These are phyloP conservation scores for Loriculus beryllinus DNA, from an alignment of 2,797 vertebrate genomes.

Conservation along the genomic window DNA sequence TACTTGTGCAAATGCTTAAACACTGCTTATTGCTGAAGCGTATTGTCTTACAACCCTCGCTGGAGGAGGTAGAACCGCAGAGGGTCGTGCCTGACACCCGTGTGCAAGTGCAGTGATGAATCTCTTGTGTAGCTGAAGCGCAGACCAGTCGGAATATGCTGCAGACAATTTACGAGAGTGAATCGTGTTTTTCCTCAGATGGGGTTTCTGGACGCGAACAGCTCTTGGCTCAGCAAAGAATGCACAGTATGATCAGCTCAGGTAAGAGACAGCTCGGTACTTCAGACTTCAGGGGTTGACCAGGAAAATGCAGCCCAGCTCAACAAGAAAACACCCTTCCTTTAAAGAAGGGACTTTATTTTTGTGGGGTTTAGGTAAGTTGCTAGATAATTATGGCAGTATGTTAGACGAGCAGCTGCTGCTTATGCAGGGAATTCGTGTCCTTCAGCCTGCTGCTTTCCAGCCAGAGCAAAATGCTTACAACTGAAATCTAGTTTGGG, in stretches of 20 bases:
- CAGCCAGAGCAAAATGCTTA: not conserved
- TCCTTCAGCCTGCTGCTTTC: slow-evolving; percentile 15
- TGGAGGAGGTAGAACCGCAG: slow-evolving; percentile 74
- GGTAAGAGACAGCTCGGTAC: slow-evolving; percentile 80
- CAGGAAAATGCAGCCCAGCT: not conserved
- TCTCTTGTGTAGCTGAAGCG: slow-evolving; percentile 85
- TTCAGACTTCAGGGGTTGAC: not conserved
- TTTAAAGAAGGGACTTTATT: not conserved
- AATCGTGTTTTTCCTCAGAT: slow-evolving; percentile 97
- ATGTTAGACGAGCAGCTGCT: not conserved
- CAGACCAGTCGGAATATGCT: slow-evolving; percentile 95
- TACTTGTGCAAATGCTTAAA: slow-evolving; percentile 34
- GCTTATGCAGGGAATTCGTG: not conserved
- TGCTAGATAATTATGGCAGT: not conserved
- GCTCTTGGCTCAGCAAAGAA: slow-evolving; percentile 86
- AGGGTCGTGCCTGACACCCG: slow-evolving; percentile 64
- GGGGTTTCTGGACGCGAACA: slow-evolving; percentile 88
- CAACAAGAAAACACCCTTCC: not conserved
- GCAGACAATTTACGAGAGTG: slow-evolving; percentile 99
- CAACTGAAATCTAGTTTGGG: not conserved
- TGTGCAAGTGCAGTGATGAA: slow-evolving; percentile 77
- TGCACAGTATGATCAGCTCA: slow-evolving; percentile 98
- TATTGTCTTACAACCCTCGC: slow-evolving; percentile 44
- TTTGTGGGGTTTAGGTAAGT: not conserved
- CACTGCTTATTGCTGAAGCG: slow-evolving; percentile 61